Conservation (phyloP, 2,113 vertebrate species). For the Lates calcarifer region DNA sequence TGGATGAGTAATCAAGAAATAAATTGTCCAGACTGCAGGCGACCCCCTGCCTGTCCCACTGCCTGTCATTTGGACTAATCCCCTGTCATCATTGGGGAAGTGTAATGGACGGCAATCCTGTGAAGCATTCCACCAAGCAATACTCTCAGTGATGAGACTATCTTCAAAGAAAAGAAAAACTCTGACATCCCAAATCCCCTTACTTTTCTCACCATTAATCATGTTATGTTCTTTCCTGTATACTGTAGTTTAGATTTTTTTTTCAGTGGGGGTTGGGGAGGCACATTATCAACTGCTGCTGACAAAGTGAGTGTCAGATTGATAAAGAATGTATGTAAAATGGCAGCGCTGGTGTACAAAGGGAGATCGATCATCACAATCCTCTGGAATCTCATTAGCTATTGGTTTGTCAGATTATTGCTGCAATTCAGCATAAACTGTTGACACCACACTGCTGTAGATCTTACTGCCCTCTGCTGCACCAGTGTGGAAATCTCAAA, state of each 20-base stretch:
- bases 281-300: constrained; percentile 44
- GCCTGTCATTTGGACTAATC: constrained; percentile 70
- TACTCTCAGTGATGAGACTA: constrained; percentile 56
- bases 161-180: constrained; percentile 61
- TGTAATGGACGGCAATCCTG: constrained; percentile 70
- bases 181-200: constrained; percentile 53
- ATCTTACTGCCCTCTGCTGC: constrained; percentile 53
- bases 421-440: constrained; percentile 54
- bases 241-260: constrained; percentile 12
- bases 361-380: constrained; percentile 66
- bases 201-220: constrained; percentile 59
- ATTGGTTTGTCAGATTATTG: constrained; percentile 71
- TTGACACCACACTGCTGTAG: constrained; percentile 45
- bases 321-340: constrained; percentile 68
- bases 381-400: constrained; percentile 76
- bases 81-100: constrained; percentile 62
- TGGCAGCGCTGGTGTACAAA: constrained; percentile 55
- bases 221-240: constrained; percentile 34
- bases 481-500: constrained; percentile 30
- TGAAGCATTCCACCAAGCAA: constrained; percentile 63
- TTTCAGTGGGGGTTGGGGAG: background rate
- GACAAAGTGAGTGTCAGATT: constrained; percentile 70
- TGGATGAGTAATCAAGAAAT: constrained; percentile 62
- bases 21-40: constrained; percentile 63
- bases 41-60: constrained; percentile 37